Evolutionary conservation across 2,113 vertebrate species (phyloP).

Genomic region (Saccopteryx leptura): DNA sequence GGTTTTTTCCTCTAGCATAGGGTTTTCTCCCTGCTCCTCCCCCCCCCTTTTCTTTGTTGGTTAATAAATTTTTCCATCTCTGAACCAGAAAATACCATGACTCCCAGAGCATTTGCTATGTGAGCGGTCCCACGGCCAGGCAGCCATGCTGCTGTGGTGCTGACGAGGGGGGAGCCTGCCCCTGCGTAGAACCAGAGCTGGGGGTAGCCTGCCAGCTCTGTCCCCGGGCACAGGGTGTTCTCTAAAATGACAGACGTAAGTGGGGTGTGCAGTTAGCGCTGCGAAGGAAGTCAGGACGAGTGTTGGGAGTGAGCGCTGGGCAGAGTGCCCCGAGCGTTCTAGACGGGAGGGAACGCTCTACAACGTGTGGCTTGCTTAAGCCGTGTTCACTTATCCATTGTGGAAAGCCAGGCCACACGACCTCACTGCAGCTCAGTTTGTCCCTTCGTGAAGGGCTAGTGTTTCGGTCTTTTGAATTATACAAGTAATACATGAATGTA

Average conservation of each 20-base stretch:
- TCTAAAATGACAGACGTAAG: neutral
- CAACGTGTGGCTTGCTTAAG: neutral
- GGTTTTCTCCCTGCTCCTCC: neutral
- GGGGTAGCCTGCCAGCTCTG: too few relatives aligned
- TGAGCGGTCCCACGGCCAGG: neutral
- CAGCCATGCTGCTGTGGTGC: neutral
- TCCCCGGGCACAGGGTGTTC: fast-evolving
- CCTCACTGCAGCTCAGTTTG: neutral
- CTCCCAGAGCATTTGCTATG: fast-evolving
- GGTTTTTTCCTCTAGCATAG: neutral
- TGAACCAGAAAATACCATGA: neutral
- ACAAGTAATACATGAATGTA: neutral
- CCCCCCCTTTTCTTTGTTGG: neutral
- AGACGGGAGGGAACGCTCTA: neutral
- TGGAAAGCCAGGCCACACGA: neutral
- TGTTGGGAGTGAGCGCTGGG: neutral
- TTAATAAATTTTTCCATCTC: neutral
- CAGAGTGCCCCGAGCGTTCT: neutral
- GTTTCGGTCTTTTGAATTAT: neutral
- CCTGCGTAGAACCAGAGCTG: fast-evolving
- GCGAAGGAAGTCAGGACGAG: neutral
- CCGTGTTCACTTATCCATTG: neutral
- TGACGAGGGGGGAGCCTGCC: too few relatives aligned
- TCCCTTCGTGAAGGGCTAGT: neutral
- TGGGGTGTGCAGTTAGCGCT: fast-evolving